Evolutionary conservation across 2,797 vertebrate species (phyloP), one percentile per base, ranked within the genome.

Genomic region (Mergus octosetaceus): DNA sequence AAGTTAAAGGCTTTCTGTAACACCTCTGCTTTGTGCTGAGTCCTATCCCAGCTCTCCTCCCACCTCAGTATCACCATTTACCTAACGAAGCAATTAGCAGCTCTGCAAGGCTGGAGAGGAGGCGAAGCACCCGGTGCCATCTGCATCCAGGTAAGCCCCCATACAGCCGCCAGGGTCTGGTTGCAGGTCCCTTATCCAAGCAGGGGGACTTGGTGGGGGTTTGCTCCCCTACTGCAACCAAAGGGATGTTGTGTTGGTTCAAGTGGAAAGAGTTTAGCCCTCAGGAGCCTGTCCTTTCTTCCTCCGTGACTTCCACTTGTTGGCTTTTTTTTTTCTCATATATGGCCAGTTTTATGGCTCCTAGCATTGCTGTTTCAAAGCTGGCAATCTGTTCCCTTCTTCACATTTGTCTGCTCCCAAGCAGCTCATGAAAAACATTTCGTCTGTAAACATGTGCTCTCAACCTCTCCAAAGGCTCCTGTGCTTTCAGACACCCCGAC

Each of bases 81-180:
- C 30, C 51, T 39, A 54, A 54, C 11, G 14, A 30, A 71, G 36
- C 28, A 54, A 39, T 24, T 21, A 65, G 28, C 28, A 43, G 28
- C 62, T 43, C 39, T 43, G 28, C 28, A 32, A 32, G 28, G 21
- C 62, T 54, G 36, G 38, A 39, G 36, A 39, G 49, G 36, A 49
- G 36, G 39, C 30, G 38, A 53, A 39, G 49, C 9, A 41, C 28
- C 38, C 13, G 3, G 9, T 20, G 25, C 3, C 3, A 2, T 6
- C 17, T 22, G 28, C 18, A 2, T 18, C 43, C 30, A 15, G 19
- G 0, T 3, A 16, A 51, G 15, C 13, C 41, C 13, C 1, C 0
- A 14, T 28, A 36, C 24, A 62, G 41, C 38, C 15, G 3, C n/a
- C 5, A 5, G n/a, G 19, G 11, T 18, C 56, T 49, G 19, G 2